Evolutionary conservation across 2,113 vertebrate genomes (phyloP).

Genomic region (Morphnarchus princeps): DNA sequence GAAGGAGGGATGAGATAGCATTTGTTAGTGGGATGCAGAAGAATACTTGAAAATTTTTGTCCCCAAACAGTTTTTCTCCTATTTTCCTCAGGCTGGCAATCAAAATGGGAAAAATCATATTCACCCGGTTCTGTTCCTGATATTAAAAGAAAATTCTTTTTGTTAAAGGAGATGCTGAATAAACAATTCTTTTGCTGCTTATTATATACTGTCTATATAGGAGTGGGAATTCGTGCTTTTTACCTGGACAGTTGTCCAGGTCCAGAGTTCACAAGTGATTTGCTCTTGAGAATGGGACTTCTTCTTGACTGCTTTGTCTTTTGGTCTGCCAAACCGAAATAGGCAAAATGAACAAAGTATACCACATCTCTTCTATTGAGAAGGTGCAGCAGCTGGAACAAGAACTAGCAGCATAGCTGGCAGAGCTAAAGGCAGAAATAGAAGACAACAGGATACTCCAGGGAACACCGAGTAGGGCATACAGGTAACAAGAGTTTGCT

Average conservation of each 20-base stretch:
- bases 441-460: slow-evolving; percentile 51
- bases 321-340: background rate
- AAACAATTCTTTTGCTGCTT: background rate
- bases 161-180: background rate
- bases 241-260: background rate
- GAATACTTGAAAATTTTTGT: background rate
- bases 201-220: background rate
- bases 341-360: slow-evolving; percentile 63
- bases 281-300: background rate
- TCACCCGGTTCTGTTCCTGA: background rate
- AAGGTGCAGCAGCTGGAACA: slow-evolving; percentile 73
- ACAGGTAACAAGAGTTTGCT: slow-evolving; percentile 58
- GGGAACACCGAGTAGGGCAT: background rate
- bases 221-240: background rate
- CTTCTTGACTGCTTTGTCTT: background rate
- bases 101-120: background rate
- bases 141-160: background rate
- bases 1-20: background rate
- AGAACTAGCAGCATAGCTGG: slow-evolving; percentile 64
- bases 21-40: background rate
- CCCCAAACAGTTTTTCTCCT: background rate
- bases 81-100: background rate
- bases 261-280: background rate
- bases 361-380: slow-evolving; percentile 69
- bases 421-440: slow-evolving; percentile 68